Conservation (phyloP, 1,140 invertebrate genomes). For the Meloidogyne chitwoodi region DNA sequence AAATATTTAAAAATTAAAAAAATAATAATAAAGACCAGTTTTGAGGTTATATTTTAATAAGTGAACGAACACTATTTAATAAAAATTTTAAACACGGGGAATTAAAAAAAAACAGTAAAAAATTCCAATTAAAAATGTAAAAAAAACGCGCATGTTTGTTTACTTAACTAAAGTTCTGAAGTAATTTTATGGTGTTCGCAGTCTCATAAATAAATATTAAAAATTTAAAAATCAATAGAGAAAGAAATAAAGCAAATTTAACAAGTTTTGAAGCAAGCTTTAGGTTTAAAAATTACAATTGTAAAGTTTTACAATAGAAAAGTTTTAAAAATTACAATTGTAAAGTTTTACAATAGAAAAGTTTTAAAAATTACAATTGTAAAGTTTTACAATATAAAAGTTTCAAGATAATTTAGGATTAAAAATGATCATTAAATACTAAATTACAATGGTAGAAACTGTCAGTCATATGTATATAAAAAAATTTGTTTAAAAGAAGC, state of each 20-base stretch:
- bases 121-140: background rate
- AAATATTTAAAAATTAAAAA: background rate
- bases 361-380: too few relatives aligned
- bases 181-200: too few relatives aligned
- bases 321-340: too few relatives aligned
- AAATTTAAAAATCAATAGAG: background rate
- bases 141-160: background rate
- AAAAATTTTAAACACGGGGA: background rate
- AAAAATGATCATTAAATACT: background rate
- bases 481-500: background rate
- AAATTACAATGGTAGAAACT: background rate
- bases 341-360: too few relatives aligned
- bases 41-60: background rate
- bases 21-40: background rate
- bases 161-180: background rate
- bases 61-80: background rate
- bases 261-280: too few relatives aligned
- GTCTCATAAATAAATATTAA: background rate
- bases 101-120: background rate
- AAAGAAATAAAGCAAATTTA: too few relatives aligned
- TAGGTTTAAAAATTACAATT: too few relatives aligned
- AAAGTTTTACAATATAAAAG: too few relatives aligned
- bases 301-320: too few relatives aligned
- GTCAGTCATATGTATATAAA: background rate
- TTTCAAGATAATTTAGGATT: background rate